These are phyloP conservation scores for Leucoptera coffeella DNA, from an alignment of 2,888 invertebrate species.

Conservation along the genomic window DNA sequence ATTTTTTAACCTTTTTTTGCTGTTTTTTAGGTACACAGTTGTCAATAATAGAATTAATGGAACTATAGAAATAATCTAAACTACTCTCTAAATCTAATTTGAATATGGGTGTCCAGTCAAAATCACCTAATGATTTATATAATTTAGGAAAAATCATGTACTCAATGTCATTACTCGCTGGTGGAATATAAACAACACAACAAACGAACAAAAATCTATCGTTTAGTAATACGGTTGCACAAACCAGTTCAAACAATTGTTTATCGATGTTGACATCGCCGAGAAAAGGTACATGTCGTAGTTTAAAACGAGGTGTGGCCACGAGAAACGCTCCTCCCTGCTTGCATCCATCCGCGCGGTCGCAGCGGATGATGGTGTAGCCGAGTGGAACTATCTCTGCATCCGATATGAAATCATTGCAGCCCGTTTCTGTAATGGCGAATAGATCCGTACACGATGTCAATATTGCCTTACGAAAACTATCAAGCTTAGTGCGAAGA, in stretches of 20 bases:
- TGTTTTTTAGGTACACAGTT: too few relatives aligned
- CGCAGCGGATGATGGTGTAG: neutral
- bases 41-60: too few relatives aligned
- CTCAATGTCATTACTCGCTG: slow-evolving; percentile 1
- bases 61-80: too few relatives aligned
- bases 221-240: slow-evolving; percentile 1
- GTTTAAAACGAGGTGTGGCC: slow-evolving; percentile 2
- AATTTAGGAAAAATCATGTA: slow-evolving; percentile 1
- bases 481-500: neutral
- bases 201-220: slow-evolving; percentile 3
- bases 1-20: too few relatives aligned
- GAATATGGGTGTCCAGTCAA: too few relatives aligned
- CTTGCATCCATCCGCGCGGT: neutral
- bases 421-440: slow-evolving; percentile 1
- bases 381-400: neutral
- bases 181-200: slow-evolving; percentile 5
- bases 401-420: neutral
- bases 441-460: neutral
- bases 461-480: neutral
- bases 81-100: too few relatives aligned
- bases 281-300: neutral
- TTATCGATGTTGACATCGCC: neutral
- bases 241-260: slow-evolving; percentile 1
- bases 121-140: neutral
- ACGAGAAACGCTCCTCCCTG: too few relatives aligned